Percentiles rank a stretch among this genome's conserved stretches.
Conservation (phyloP, 1,140 invertebrate species). For the Drosophila burlai region DNA sequence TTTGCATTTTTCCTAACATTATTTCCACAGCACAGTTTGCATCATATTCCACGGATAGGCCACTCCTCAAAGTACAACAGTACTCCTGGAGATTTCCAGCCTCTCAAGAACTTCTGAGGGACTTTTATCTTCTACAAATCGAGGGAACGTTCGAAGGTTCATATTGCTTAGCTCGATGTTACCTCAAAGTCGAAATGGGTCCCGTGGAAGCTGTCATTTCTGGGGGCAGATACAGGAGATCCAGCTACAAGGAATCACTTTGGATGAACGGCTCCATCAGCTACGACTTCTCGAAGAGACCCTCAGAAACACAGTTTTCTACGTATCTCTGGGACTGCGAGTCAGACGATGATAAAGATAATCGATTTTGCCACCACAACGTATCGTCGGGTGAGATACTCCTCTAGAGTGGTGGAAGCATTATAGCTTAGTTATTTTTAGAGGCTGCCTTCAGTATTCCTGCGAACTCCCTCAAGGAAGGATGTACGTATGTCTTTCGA, state of each 20-base stretch:
- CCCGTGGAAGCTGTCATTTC: conserved; percentile 43
- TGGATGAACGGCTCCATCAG: conserved; percentile 48
- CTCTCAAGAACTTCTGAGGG: conserved; percentile 8
- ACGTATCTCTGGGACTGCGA: conserved; percentile 39
- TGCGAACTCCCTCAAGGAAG: neutral
- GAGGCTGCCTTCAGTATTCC: conserved; percentile 29
- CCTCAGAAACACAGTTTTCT: conserved; percentile 20
- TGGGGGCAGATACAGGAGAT: neutral
- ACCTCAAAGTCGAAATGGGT: conserved; percentile 13
- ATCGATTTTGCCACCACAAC: conserved; percentile 9
- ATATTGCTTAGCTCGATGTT: conserved; percentile 38
- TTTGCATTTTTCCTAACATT: neutral
- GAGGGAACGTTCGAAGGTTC: neutral
- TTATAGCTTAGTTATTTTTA: conserved; percentile 11
- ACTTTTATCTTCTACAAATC: conserved; percentile 19
- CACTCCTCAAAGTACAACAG: neutral
- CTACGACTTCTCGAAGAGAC: conserved; percentile 44
- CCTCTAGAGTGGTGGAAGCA: neutral
- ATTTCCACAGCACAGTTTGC: conserved; percentile 35
- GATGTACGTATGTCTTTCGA: conserved; percentile 21
- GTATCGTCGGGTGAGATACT: conserved; percentile 39
- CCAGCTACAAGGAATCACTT: neutral
- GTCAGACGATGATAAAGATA: conserved; percentile 9
- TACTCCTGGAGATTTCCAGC: conserved; percentile 9
- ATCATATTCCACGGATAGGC: neutral